Base-by-base conservation (phyloP, 2,888 invertebrate species). In the Drosophila stalkeri region DNA sequence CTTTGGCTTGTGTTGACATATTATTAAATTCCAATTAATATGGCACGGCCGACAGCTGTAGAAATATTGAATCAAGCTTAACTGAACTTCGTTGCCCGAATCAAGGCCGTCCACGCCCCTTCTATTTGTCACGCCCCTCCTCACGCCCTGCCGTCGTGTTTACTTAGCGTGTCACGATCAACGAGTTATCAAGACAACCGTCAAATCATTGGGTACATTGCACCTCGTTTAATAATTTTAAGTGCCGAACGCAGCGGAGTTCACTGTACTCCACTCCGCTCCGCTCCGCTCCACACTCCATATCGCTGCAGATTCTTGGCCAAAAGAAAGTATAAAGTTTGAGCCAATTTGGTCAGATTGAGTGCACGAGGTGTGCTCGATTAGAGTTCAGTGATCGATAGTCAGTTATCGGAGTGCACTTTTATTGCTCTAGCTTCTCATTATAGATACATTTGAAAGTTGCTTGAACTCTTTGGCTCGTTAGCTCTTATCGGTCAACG, bases 21-120 rank as follows among this genome's bases (percentile, higher is more conserved):
- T 68, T 57, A 62, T 80, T 80, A 80, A 80, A 71, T 74, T 63
- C 52, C 75, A 80, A 80, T 80, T 77, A 80, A 64, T 44, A 49
- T 2, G 33, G 39, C 2, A 9, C 7, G 44, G 20, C 41, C 5
- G 27, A 14, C 80, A 80, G 71, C 75, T 80, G 80, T 80, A 8
- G 55, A 59, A 80, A 80, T 80, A 80, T 80, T 77, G 64, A 72
- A 60, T 65, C 67, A 77, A 77, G 69, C 74, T 63, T 23, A 46
- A 60, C 23, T 79, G 72, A 78, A 78, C 80, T 63, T 49, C 49
- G 27, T 54, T 46, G 18, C 43, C 44, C 20, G 63, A 61, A 79
- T 78, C 78, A 79, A 72, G 78, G 72, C 64, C 77, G 75, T 57
- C 35, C 51, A 65, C 31, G 31, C 23, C 37, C 35, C 41, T 20